phyloP scores from a whole-genome alignment of 2,797 vertebrate genomes.

The Spondyliosoma cantharus region DNA sequence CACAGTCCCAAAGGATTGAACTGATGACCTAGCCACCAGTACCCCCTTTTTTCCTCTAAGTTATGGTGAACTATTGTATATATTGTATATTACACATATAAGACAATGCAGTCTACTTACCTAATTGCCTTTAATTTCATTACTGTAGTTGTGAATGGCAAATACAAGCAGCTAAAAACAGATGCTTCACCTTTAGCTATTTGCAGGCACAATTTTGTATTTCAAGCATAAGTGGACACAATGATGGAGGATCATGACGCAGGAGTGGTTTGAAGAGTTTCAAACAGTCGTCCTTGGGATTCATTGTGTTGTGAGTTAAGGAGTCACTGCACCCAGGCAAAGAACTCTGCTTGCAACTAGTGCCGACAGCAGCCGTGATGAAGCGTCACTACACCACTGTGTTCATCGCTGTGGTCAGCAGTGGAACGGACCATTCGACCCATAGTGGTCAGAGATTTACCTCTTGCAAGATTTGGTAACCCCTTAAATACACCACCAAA shows the following conservation, averaged over 20 bases:
- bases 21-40: not conserved
- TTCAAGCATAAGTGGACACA: not conserved
- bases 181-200: not conserved
- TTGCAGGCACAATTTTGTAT: not conserved
- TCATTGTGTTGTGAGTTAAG: not conserved
- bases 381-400: not conserved
- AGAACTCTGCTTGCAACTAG: not conserved
- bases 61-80: not conserved
- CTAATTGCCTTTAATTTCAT: not conserved
- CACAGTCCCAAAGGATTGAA: conserved; percentile 12
- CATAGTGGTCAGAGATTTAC: not conserved
- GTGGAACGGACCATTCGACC: too few relatives aligned
- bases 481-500: not conserved
- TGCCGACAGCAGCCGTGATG: not conserved
- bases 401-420: not conserved
- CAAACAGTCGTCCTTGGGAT: rapidly evolving
- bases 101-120: not conserved
- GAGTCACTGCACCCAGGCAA: not conserved
- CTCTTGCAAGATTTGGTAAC: conserved; percentile 1
- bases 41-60: not conserved
- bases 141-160: not conserved
- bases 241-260: not conserved
- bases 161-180: not conserved
- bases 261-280: not conserved
- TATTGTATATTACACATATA: not conserved